Conservation (phyloP, 2,113 vertebrate species). For the Hiodon tergisus region DNA sequence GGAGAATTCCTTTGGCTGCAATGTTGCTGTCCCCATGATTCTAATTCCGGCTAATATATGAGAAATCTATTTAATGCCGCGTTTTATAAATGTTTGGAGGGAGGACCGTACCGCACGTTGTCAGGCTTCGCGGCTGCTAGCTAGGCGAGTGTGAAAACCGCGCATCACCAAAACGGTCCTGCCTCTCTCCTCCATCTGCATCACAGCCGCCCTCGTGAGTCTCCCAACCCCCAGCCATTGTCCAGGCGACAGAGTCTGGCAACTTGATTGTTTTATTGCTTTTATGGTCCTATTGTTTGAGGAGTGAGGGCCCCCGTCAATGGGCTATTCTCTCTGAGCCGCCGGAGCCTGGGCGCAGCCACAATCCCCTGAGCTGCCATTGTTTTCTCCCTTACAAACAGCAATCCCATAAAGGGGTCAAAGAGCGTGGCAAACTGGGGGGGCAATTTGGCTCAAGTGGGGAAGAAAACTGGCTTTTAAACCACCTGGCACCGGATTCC, state of each 20-base stretch:
- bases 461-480: slow-evolving; percentile 20
- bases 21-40: no score
- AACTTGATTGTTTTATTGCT: slow-evolving; percentile 37
- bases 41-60: no score
- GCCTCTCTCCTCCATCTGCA: neutral
- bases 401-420: slow-evolving; percentile 27
- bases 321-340: slow-evolving; percentile 25
- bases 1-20: no score
- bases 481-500: slow-evolving; percentile 46
- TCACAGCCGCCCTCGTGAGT: neutral
- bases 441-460: neutral
- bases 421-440: slow-evolving; percentile 35
- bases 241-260: slow-evolving; percentile 20
- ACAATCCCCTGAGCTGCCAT: neutral
- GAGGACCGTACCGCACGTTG: neutral
- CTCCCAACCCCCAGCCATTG: neutral
- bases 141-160: neutral
- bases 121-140: neutral
- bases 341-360: slow-evolving; percentile 14
- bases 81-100: neutral
- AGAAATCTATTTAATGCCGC: no score
- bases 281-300: slow-evolving; percentile 47
- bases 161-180: neutral
- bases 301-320: neutral
- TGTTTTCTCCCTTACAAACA: slow-evolving; percentile 19